A percentile compares a stretch with the other conserved stretches of the same genome.
Conservation (phyloP, 2,888 invertebrate species). For the Aporophyla nigra region DNA sequence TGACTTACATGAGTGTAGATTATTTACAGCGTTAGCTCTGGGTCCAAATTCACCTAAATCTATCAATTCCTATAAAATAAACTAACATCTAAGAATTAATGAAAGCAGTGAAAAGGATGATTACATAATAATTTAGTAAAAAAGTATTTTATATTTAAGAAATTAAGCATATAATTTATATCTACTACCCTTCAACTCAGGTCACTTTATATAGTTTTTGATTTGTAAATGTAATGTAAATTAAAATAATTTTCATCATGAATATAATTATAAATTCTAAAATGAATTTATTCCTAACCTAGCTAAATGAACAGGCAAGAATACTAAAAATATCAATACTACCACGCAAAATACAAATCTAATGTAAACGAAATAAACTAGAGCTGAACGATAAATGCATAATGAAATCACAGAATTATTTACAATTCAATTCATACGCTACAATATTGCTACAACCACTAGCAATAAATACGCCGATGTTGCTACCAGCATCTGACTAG, state of each 20-base stretch:
- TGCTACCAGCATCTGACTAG: slow-evolving; percentile 67
- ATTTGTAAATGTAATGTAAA: background rate
- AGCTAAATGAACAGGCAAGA: slow-evolving; percentile 14
- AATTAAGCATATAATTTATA: slow-evolving; percentile 27
- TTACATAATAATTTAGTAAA: slow-evolving; percentile 41
- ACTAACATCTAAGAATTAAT: slow-evolving; percentile 50
- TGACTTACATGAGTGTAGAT: slow-evolving; percentile 49
- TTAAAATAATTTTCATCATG: background rate
- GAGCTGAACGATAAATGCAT: slow-evolving; percentile 50
- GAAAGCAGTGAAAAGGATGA: slow-evolving; percentile 54
- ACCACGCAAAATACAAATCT: slow-evolving; percentile 9
- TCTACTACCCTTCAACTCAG: slow-evolving; percentile 24
- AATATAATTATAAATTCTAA: background rate
- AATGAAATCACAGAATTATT: slow-evolving; percentile 67
- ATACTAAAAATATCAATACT: slow-evolving; percentile 17
- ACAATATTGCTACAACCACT: slow-evolving; percentile 72
- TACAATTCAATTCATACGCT: slow-evolving; percentile 70
- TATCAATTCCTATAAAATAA: slow-evolving; percentile 63
- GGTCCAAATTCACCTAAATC: slow-evolving; percentile 66
- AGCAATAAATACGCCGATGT: slow-evolving; percentile 68
- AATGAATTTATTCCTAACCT: slow-evolving; percentile 2
- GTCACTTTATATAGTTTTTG: slow-evolving; percentile 5
- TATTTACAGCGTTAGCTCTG: slow-evolving; percentile 66
- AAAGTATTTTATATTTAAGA: slow-evolving; percentile 18
- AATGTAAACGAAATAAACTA: slow-evolving; percentile 12